A percentile compares a stretch with the other conserved stretches of the same genome.
Evolutionary conservation across 30 jellyfish, hydroid and myxozoan genomes (phyloP).

Genomic region (Cassiopea andromeda): DNA sequence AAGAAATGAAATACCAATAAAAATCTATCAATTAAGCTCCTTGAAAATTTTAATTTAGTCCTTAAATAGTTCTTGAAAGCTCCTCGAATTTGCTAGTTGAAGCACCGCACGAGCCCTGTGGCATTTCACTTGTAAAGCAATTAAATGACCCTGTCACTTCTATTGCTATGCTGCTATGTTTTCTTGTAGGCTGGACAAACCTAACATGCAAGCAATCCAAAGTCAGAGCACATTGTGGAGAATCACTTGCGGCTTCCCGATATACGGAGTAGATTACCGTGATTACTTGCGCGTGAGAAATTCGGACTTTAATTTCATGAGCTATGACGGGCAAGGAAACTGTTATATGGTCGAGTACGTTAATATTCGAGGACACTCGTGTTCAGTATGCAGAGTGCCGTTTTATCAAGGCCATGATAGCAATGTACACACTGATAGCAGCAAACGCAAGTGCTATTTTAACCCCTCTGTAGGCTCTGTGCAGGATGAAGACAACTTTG

Average conservation of each 20-base stretch:
- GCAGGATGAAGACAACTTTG: slow-evolving; percentile 2
- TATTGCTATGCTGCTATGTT: background rate
- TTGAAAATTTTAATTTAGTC: too few relatives aligned
- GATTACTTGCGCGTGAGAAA: slow-evolving; percentile 7
- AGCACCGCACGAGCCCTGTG: too few relatives aligned
- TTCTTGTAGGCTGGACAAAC: background rate
- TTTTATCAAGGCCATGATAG: background rate
- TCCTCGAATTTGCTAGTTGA: too few relatives aligned
- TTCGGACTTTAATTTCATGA: background rate
- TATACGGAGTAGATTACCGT: slow-evolving; percentile 7
- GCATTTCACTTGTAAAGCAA: too few relatives aligned
- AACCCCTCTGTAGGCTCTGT: background rate
- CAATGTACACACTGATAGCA: background rate
- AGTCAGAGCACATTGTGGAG: background rate
- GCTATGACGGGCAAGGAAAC: background rate
- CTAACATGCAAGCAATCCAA: background rate
- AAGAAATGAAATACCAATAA: too few relatives aligned
- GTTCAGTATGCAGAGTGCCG: background rate
- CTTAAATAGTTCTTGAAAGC: too few relatives aligned
- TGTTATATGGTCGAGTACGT: background rate
- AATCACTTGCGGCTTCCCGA: slow-evolving; percentile 9
- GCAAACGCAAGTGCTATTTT: background rate
- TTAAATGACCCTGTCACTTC: too few relatives aligned
- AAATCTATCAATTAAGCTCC: too few relatives aligned
- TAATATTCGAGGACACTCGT: background rate